These are phyloP conservation scores for Dinomys branickii DNA, from an alignment of 2,113 vertebrate genomes.

Conservation along the genomic window DNA sequence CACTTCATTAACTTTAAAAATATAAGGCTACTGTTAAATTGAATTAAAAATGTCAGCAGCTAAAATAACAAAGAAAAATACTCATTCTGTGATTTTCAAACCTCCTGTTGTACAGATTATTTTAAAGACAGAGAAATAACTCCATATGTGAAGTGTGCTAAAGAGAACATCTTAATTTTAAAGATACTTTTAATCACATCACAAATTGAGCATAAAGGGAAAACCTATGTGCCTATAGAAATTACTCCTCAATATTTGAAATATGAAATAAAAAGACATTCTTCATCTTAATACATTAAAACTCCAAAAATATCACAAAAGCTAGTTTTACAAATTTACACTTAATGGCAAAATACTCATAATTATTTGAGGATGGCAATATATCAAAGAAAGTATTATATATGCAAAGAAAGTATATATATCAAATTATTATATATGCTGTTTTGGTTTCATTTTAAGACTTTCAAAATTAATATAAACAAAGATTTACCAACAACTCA, in stretches of 20 bases:
- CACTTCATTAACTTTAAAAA: conserved; percentile 79
- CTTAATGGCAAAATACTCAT: conserved; percentile 36
- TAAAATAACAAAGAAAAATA: conserved; percentile 75
- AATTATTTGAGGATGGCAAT: background rate
- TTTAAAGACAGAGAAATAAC: conserved; percentile 66
- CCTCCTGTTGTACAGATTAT: conserved; percentile 43
- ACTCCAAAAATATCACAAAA: conserved; percentile 32
- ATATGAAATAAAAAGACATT: conserved; percentile 8
- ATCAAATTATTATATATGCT: background rate
- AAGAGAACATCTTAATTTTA: conserved; percentile 56
- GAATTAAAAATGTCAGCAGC: conserved; percentile 76
- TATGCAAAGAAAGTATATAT: too few species aligned
- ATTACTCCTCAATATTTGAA: conserved; percentile 57
- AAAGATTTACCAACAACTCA: background rate
- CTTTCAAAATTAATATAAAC: conserved; percentile 43
- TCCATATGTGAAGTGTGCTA: conserved; percentile 37
- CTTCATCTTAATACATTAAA: conserved; percentile 31
- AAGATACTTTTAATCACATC: conserved; percentile 60
- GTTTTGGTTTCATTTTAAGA: conserved; percentile 32
- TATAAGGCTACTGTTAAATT: conserved; percentile 72
- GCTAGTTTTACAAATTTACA: background rate
- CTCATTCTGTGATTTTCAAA: conserved; percentile 41
- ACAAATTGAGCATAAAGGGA: conserved; percentile 51
- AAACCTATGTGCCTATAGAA: background rate
- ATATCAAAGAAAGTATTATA: conserved; percentile 45